Conservation (phyloP, 92 coral and sea anemone genomes). For the Epizoanthus ramosus region DNA sequence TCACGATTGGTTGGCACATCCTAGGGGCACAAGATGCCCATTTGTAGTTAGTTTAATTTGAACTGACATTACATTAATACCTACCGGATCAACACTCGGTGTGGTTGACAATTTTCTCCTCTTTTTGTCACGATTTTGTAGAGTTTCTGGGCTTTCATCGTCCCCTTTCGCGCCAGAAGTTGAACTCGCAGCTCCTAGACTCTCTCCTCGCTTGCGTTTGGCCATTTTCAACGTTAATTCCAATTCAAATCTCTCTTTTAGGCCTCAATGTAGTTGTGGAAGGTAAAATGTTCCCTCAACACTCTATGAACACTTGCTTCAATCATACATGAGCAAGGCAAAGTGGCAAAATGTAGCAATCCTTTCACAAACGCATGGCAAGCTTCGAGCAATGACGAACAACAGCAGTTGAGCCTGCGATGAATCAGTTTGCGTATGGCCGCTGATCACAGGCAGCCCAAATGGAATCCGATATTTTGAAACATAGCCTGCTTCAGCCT, state of each 20-base stretch:
- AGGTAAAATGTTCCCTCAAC: background rate
- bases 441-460: background rate
- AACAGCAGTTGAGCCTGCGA: conserved; percentile 18
- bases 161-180: conserved; percentile 67
- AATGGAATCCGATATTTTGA: too few relatives aligned
- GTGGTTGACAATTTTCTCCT: conserved; percentile 74
- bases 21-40: background rate
- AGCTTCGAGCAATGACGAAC: background rate
- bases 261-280: too few relatives aligned
- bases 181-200: conserved; percentile 44
- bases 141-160: conserved; percentile 52
- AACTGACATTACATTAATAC: background rate
- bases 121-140: conserved; percentile 63
- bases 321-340: background rate
- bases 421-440: background rate
- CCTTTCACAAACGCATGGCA: conserved; percentile 6
- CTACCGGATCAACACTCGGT: conserved; percentile 81
- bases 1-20: too few relatives aligned
- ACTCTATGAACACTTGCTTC: background rate
- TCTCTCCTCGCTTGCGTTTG: conserved; percentile 74
- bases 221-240: conserved; percentile 46
- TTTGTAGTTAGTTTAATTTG: background rate
- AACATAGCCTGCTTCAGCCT: too few relatives aligned
- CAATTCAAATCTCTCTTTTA: background rate
- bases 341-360: background rate